Percentiles rank a stretch among this genome's conserved stretches.
Evolutionary conservation across 2,888 invertebrate genomes (phyloP).

Genomic region (Coleophora deauratella): DNA sequence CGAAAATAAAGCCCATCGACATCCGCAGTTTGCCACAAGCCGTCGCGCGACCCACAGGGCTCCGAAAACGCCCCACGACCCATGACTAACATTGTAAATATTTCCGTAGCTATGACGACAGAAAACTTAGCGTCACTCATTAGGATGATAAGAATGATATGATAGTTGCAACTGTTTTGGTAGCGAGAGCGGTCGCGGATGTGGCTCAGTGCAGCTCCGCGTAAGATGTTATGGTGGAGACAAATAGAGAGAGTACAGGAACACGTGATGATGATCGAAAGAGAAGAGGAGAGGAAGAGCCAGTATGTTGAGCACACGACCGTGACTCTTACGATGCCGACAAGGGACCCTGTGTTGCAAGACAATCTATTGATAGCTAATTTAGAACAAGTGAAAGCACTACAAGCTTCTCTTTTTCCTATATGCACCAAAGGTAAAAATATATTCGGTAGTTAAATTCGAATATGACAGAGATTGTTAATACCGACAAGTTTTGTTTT

Average conservation of each 20-base stretch:
- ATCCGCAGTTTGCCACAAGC: constrained; percentile 52
- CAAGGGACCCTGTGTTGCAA: constrained; percentile 50
- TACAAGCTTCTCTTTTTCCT: constrained; percentile 80
- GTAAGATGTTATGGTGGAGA: constrained; percentile 71
- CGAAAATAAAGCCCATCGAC: constrained; percentile 45
- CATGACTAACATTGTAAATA: constrained; percentile 29
- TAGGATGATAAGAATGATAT: constrained; percentile 28
- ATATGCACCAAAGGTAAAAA: constrained; percentile 66
- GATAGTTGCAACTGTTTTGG: constrained; percentile 29
- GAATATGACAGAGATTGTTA: too few relatives aligned
- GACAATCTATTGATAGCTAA: constrained; percentile 57
- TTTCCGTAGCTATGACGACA: constrained; percentile 56
- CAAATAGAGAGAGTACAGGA: constrained; percentile 53
- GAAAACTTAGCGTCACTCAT: constrained; percentile 26
- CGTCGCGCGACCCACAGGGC: constrained; percentile 48
- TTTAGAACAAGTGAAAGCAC: constrained; percentile 74
- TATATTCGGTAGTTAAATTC: neutral
- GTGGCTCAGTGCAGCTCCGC: constrained; percentile 25
- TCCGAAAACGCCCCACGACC: constrained; percentile 27
- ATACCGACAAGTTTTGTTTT: too few relatives aligned
- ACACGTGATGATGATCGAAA: constrained; percentile 54
- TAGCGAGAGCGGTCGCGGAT: constrained; percentile 23
- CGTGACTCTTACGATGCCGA: constrained; percentile 48
- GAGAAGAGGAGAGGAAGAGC: constrained; percentile 48
- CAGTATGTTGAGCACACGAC: constrained; percentile 51